Evolutionary conservation across 2,797 vertebrate species (phyloP).

Genomic region (Centropyge bicolor): DNA sequence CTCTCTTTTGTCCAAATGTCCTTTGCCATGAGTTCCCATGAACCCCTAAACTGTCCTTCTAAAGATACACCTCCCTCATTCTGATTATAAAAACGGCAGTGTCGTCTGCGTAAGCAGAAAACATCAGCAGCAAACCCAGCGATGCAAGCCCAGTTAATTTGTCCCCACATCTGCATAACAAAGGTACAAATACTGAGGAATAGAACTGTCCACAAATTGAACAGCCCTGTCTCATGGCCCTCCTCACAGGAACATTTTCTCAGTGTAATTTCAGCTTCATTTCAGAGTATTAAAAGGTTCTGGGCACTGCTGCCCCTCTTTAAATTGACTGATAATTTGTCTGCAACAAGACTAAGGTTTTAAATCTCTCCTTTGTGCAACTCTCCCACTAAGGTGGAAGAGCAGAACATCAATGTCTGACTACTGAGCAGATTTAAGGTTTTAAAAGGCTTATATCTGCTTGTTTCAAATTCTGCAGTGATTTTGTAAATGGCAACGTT

Average conservation of each 20-base stretch:
- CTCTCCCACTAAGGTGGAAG: neutral
- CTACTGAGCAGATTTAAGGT: neutral
- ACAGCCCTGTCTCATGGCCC: neutral
- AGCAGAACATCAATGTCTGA: neutral
- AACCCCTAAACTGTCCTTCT: neutral
- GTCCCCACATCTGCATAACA: neutral
- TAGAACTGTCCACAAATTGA: neutral
- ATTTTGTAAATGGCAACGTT: neutral
- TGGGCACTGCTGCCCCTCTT: neutral
- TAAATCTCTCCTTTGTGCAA: neutral
- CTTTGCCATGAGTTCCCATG: neutral
- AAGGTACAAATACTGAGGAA: neutral
- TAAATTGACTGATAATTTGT: slow-evolving; percentile 1
- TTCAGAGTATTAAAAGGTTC: neutral
- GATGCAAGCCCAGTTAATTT: neutral
- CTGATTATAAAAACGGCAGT: neutral
- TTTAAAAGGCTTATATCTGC: neutral
- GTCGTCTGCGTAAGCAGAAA: slow-evolving; percentile 15
- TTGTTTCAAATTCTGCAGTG: neutral
- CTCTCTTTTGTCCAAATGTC: neutral
- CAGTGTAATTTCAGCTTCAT: slow-evolving; percentile 7
- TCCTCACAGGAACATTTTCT: slow-evolving; percentile 4
- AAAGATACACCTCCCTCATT: too few species aligned
- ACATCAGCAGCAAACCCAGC: neutral
- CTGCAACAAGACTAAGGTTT: slow-evolving; percentile 1